Evolutionary conservation across 2,797 vertebrate genomes (phyloP).

Genomic region (Cygnus olor): DNA sequence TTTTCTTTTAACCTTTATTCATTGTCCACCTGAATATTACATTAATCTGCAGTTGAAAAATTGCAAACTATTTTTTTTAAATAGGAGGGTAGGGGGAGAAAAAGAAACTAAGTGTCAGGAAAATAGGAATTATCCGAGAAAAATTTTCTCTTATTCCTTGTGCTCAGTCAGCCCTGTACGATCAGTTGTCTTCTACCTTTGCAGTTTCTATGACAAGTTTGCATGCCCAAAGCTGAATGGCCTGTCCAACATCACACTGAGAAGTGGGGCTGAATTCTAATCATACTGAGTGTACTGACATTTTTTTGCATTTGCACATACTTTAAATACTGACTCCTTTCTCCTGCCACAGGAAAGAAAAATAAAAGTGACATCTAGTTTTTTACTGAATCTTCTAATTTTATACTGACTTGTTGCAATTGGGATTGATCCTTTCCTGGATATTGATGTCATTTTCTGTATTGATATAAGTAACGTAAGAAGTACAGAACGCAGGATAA

Average conservation of each 20-base stretch:
- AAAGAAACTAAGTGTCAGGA: neutral
- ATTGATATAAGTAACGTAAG: neutral
- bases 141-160: neutral
- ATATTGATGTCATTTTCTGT: neutral
- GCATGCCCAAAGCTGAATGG: neutral
- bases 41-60: neutral
- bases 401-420: neutral
- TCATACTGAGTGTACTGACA: neutral
- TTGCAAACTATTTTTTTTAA: too few relatives aligned
- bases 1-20: neutral
- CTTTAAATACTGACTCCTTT: neutral
- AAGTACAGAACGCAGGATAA: neutral
- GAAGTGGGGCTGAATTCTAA: neutral
- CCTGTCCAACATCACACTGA: neutral
- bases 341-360: neutral
- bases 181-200: neutral
- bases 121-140: neutral
- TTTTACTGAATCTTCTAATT: neutral
- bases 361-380: neutral
- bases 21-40: neutral
- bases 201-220: neutral
- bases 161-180: neutral
- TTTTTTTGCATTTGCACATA: neutral
- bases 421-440: neutral
- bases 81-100: neutral